phyloP scores from a whole-genome alignment of 2,113 vertebrate genomes.

The Apteryx owenii region DNA sequence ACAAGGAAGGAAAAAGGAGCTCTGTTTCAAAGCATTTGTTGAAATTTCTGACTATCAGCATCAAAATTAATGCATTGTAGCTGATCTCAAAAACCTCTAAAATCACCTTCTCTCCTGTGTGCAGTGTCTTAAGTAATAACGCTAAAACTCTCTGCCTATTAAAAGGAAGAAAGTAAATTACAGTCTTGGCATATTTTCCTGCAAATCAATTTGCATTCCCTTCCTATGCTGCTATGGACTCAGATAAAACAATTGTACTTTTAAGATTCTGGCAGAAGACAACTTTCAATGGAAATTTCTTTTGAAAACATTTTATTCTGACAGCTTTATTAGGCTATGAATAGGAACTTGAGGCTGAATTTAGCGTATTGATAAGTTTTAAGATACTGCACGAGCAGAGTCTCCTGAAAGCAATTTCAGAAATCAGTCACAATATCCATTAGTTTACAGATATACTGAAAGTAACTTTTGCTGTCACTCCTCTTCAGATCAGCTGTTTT shows the following conservation, averaged over 20 bases:
- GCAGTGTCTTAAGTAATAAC: conserved; percentile 42
- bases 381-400: not conserved
- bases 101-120: not conserved
- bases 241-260: conserved; percentile 37
- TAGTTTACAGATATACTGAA: not conserved
- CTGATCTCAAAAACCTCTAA: not conserved
- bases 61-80: not conserved
- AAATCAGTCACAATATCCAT: not conserved
- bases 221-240: not conserved
- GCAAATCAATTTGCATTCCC: conserved; percentile 40
- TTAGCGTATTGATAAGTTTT: not conserved
- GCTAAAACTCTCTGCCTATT: not conserved
- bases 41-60: not conserved
- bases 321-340: conserved; percentile 60
- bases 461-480: not conserved
- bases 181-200: conserved; percentile 36
- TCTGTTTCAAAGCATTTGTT: not conserved
- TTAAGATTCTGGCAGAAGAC: conserved; percentile 43
- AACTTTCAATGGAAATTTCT: conserved; percentile 38
- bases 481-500: not conserved
- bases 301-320: conserved; percentile 37
- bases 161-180: conserved; percentile 35
- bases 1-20: not conserved
- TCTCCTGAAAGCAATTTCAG: conserved; percentile 8
- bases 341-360: not conserved